phyloP scores from a whole-genome alignment of 1,140 invertebrate species.

The Drosophila willistoni region DNA sequence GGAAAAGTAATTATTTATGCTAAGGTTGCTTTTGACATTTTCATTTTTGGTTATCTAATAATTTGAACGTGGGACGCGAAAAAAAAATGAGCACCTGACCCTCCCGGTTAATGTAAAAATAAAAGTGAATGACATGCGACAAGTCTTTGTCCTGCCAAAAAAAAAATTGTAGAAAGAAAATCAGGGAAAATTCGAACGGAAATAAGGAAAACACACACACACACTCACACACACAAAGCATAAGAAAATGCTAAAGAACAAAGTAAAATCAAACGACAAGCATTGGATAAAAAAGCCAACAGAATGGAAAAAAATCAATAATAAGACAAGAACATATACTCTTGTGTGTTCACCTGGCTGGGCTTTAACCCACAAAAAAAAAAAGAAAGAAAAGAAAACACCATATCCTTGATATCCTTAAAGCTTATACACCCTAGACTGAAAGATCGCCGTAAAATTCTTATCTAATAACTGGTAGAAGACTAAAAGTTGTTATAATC shows the following conservation, averaged over 20 bases:
- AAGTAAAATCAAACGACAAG: slow-evolving; percentile 8
- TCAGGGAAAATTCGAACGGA: neutral
- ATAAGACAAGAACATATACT: neutral
- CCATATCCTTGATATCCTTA: no score
- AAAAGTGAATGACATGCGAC: slow-evolving; percentile 3
- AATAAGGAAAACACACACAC: slow-evolving; percentile 5
- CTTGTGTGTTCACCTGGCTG: neutral
- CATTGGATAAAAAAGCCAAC: neutral
- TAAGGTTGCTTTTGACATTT: neutral
- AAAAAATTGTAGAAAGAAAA: slow-evolving; percentile 1
- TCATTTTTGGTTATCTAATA: neutral
- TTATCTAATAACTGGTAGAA: no score
- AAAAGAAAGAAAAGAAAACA: no score
- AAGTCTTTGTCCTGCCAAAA: neutral
- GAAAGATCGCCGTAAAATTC: no score
- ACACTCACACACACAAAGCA: neutral
- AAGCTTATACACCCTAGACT: no score
- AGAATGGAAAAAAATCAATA: slow-evolving; percentile 9
- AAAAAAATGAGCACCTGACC: neutral
- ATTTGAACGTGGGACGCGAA: neutral
- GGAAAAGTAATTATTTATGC: no score
- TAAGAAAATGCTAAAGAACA: slow-evolving; percentile 3
- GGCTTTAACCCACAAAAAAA: neutral
- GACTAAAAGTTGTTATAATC: no score
- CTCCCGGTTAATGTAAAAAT: neutral